These are phyloP conservation scores for Melanocharis versteri DNA, from an alignment of 2,113 vertebrate genomes.

Conservation along the genomic window DNA sequence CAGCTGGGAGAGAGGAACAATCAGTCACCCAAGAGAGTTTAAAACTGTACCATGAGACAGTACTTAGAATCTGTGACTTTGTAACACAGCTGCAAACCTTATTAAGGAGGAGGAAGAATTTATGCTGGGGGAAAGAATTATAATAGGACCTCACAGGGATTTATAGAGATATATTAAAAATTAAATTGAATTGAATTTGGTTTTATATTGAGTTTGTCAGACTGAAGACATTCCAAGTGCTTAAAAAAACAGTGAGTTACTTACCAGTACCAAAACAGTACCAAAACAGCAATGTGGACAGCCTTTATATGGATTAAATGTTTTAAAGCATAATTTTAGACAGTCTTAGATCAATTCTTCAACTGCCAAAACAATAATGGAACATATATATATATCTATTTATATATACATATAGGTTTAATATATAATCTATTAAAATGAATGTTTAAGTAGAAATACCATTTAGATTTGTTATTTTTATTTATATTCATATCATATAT, in stretches of 20 bases:
- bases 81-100: slow-evolving; percentile 27
- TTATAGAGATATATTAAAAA: slow-evolving; percentile 44
- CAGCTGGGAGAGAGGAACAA: background rate
- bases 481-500: background rate
- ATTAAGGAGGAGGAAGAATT: slow-evolving; percentile 31
- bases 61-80: slow-evolving; percentile 23
- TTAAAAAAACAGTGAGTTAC: background rate
- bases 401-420: background rate
- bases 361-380: background rate
- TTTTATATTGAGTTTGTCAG: slow-evolving; percentile 25
- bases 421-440: background rate
- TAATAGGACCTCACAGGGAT: slow-evolving; percentile 28
- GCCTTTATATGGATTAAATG: background rate
- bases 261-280: background rate
- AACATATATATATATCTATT: background rate
- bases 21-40: slow-evolving; percentile 3
- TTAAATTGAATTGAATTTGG: slow-evolving; percentile 39
- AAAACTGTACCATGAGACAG: background rate
- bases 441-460: background rate
- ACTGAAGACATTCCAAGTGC: background rate
- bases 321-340: background rate
- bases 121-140: slow-evolving; percentile 42
- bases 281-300: background rate
- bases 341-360: background rate
- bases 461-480: background rate